These are phyloP conservation scores for Oreochromis aureus DNA, from an alignment of 2,113 vertebrate genomes.

Conservation along the genomic window DNA sequence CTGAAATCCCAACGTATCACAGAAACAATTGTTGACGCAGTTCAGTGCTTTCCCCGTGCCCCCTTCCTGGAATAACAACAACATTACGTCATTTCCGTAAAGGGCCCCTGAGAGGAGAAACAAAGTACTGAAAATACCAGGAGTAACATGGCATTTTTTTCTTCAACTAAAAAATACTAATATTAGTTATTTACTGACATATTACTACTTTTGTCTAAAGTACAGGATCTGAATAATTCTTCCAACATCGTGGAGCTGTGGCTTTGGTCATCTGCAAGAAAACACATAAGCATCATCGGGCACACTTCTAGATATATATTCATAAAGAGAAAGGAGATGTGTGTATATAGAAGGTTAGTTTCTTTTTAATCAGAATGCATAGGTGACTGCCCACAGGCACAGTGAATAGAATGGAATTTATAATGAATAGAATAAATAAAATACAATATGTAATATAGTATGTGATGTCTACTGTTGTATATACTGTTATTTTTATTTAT, in stretches of 20 bases:
- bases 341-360: not conserved
- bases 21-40: constrained; percentile 73
- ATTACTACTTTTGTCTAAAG: not conserved
- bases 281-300: not conserved
- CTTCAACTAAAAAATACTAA: not conserved
- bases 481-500: not conserved
- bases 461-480: not conserved
- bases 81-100: constrained; percentile 61
- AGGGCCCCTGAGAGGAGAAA: not conserved
- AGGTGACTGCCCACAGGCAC: not conserved
- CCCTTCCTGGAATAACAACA: constrained; percentile 74
- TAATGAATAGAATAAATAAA: not conserved
- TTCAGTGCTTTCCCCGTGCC: constrained; percentile 61
- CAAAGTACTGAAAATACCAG: not conserved
- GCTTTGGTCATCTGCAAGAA: not conserved
- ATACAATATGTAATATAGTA: not conserved
- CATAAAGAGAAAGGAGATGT: not conserved
- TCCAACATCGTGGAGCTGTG: not conserved
- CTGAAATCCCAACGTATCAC: constrained; percentile 23
- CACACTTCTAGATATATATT: not conserved
- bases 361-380: not conserved
- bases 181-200: not conserved
- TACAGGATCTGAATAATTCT: not conserved
- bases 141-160: not conserved
- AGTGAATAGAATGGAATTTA: not conserved